Base-by-base conservation (phyloP, 2,888 invertebrate genomes). In the Gymnosoma rotundatum region DNA sequence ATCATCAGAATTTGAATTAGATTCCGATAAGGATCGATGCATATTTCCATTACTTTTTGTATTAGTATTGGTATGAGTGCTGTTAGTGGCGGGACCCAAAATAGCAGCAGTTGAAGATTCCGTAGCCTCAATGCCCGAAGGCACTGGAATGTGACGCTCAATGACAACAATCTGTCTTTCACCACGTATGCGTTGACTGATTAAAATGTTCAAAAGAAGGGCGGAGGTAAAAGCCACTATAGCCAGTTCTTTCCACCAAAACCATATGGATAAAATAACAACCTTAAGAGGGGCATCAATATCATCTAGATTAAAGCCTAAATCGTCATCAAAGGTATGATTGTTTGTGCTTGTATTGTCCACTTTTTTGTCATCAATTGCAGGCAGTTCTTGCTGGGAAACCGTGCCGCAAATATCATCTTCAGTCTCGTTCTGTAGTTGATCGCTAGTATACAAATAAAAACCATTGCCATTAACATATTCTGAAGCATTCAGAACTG, bases 221-320 rank as follows among this genome's bases (percentile, higher is more conserved):
- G 96, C 96, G 0, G 95, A 95, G 8, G 95, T 94, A 50, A 97
- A 91, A 5, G 96, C 95, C 66, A 97, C 96, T 2, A 95, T 93
- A 3, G 95, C 90, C 8, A 97, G 95, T 91, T 97, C 97, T 92
- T 95, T 96, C 96, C 95, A 97, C 95, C 96, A 97, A 91, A 95
- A 95, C 95, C 96, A 96, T 0, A 97, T 91, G 0, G 96, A 95
- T 14, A 94, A 94, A 56, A 96, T 95, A 84, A 96, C 95, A 2
- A 95, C 94, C 90, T 95, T 94, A 0, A 95, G 94, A 20, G 95
- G 94, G 12, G 94, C 94, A 79, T 94, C 94, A 32, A 93, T 92
- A n/a, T 94, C 93, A 42, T 93, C 93, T 42, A 92, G 89, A 74
- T 89, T 90, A 52, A 91, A 91, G 64, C 88, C 88, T 5, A 90